Percentiles rank a stretch among this genome's conserved stretches.
phyloP scores from a whole-genome alignment of 2,797 vertebrate species.

The Diplodus sargus region DNA sequence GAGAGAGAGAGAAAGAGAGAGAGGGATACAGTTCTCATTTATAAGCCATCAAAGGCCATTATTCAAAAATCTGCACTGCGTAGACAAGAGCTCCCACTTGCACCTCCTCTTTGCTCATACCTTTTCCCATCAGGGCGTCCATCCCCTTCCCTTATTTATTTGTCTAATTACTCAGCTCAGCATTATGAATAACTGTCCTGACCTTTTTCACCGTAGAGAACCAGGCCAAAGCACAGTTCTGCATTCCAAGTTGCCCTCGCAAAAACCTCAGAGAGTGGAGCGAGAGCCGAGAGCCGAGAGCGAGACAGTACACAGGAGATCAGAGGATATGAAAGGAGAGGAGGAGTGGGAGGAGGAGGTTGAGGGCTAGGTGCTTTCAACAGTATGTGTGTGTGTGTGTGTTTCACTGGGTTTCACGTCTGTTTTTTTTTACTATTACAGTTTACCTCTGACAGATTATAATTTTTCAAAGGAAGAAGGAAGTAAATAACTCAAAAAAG shows the following conservation, averaged over 20 bases:
- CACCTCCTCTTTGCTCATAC: slow-evolving; percentile 29
- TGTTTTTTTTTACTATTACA: neutral
- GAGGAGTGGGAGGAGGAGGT: slow-evolving; percentile 7
- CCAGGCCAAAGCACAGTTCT: slow-evolving; percentile 50
- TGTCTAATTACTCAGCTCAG: slow-evolving; percentile 61
- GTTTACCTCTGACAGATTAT: slow-evolving; percentile 38
- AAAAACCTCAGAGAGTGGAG: slow-evolving; percentile 46
- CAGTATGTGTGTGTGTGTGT: slow-evolving; percentile 24
- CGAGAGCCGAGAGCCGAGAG: slow-evolving; percentile 8
- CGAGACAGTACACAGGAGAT: slow-evolving; percentile 37
- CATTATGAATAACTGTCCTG: slow-evolving; percentile 68
- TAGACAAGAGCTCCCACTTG: slow-evolving; percentile 30
- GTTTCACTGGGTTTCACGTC: slow-evolving; percentile 33
- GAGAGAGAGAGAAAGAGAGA: slow-evolving; percentile 16
- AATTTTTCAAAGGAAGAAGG: slow-evolving; percentile 40
- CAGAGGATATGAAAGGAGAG: slow-evolving; percentile 48
- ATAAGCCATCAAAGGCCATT: slow-evolving; percentile 15
- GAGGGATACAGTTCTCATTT: slow-evolving; percentile 27
- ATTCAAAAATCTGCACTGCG: slow-evolving; percentile 37
- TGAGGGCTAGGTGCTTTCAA: slow-evolving; percentile 34
- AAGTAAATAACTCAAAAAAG: slow-evolving; percentile 34
- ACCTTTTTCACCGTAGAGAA: slow-evolving; percentile 56
- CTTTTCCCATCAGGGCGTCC: slow-evolving; percentile 21
- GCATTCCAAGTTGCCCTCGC: slow-evolving; percentile 42
- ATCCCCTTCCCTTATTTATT: slow-evolving; percentile 67